Conservation (phyloP, 2,888 invertebrate species). For the Ceramica pisi region DNA sequence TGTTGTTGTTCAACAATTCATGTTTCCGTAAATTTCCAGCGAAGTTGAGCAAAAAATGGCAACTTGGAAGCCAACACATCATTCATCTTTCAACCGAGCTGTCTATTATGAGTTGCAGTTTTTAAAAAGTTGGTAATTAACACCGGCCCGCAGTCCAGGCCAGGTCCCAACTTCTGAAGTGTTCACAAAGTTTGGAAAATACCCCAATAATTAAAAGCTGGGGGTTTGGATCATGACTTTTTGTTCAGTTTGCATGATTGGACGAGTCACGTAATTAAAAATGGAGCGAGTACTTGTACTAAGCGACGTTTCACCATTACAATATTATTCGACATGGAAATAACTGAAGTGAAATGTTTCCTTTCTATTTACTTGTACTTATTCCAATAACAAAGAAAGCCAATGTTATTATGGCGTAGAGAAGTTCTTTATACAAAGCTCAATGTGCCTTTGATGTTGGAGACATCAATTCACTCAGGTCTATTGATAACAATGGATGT, state of each 20-base stretch:
- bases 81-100: constrained; percentile 88
- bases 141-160: constrained; percentile 81
- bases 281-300: constrained; percentile 44
- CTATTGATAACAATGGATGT: constrained; percentile 75
- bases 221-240: constrained; percentile 73
- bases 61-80: constrained; percentile 83
- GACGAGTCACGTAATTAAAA: constrained; percentile 75
- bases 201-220: constrained; percentile 86
- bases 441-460: constrained; percentile 74
- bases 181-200: constrained; percentile 86
- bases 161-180: constrained; percentile 86
- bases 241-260: constrained; percentile 72
- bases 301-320: constrained; percentile 43
- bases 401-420: constrained; percentile 73
- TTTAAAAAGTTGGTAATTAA: constrained; percentile 90
- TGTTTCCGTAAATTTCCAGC: constrained; percentile 69
- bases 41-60: constrained; percentile 73
- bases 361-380: constrained; percentile 61
- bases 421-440: constrained; percentile 72
- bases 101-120: constrained; percentile 91
- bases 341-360: constrained; percentile 45
- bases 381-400: constrained; percentile 73
- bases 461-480: constrained; percentile 76
- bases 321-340: constrained; percentile 51
- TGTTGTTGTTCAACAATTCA: constrained; percentile 72